phyloP scores from a whole-genome alignment of 2,113 vertebrate species.

The Callaeas wilsoni region DNA sequence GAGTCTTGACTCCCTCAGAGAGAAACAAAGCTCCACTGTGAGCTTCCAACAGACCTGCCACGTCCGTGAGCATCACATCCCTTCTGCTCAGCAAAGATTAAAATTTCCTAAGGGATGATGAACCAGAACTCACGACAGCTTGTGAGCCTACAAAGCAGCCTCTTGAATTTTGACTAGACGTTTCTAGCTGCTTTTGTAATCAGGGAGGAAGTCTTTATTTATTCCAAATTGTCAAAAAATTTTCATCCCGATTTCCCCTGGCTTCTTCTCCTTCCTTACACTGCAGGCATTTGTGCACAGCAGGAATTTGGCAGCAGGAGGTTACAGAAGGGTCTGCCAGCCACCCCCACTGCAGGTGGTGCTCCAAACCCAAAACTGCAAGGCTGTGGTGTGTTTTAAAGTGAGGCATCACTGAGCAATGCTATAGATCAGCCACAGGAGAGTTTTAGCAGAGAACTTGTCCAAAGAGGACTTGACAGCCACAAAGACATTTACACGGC shows the following conservation, averaged over 20 bases:
- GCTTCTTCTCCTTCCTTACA: background rate
- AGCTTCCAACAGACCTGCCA: background rate
- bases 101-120: background rate
- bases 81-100: background rate
- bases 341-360: constrained; percentile 47
- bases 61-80: background rate
- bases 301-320: constrained; percentile 35
- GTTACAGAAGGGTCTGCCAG: background rate
- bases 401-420: constrained; percentile 19
- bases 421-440: background rate
- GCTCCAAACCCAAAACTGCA: background rate
- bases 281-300: background rate
- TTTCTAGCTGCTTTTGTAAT: constrained; percentile 17
- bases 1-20: background rate
- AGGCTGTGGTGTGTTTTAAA: background rate
- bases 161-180: background rate
- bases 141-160: background rate
- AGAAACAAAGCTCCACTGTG: background rate
- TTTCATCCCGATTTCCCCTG: background rate
- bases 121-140: background rate
- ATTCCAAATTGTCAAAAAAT: background rate
- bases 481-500: background rate
- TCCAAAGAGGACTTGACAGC: background rate
- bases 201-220: background rate
- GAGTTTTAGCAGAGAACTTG: background rate